phyloP scores from a whole-genome alignment of 2,888 invertebrate genomes.

The Noctua janthe region DNA sequence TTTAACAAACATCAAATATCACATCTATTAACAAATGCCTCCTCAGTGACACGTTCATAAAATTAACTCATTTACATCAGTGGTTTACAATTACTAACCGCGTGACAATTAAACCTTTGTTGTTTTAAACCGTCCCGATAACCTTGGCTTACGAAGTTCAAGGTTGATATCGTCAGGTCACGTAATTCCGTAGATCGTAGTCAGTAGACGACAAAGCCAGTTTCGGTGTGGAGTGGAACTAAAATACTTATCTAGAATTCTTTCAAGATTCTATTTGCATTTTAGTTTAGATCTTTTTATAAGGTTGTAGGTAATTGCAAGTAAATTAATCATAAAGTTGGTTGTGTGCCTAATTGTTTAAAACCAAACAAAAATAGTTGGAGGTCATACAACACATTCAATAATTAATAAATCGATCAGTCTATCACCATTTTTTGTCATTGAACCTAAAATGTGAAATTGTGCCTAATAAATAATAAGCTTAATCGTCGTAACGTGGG shows the following conservation, averaged over 20 bases:
- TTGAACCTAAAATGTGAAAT: slow-evolving; percentile 7
- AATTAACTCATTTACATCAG: slow-evolving; percentile 38
- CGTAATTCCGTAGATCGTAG: slow-evolving; percentile 56
- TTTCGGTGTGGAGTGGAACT: slow-evolving; percentile 26
- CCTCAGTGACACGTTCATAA: slow-evolving; percentile 15
- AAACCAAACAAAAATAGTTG: background rate
- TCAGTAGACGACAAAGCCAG: slow-evolving; percentile 36
- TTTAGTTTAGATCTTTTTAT: slow-evolving; percentile 1
- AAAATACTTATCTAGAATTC: slow-evolving; percentile 8
- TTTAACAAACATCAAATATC: slow-evolving; percentile 1
- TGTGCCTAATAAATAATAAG: background rate
- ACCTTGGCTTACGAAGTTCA: slow-evolving; percentile 64
- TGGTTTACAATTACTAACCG: slow-evolving; percentile 36
- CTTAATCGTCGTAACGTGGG: background rate
- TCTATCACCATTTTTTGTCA: background rate
- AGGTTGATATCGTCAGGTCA: slow-evolving; percentile 59
- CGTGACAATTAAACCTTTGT: slow-evolving; percentile 56
- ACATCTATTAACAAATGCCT: slow-evolving; percentile 1
- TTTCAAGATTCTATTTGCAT: background rate
- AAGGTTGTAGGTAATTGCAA: background rate
- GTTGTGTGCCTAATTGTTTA: background rate
- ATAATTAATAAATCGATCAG: background rate
- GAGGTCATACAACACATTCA: background rate
- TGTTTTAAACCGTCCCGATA: slow-evolving; percentile 46
- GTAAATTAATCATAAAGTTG: background rate